Evolutionary conservation across 2,113 vertebrate species (phyloP).

Genomic region (Himantopus leucocephalus): DNA sequence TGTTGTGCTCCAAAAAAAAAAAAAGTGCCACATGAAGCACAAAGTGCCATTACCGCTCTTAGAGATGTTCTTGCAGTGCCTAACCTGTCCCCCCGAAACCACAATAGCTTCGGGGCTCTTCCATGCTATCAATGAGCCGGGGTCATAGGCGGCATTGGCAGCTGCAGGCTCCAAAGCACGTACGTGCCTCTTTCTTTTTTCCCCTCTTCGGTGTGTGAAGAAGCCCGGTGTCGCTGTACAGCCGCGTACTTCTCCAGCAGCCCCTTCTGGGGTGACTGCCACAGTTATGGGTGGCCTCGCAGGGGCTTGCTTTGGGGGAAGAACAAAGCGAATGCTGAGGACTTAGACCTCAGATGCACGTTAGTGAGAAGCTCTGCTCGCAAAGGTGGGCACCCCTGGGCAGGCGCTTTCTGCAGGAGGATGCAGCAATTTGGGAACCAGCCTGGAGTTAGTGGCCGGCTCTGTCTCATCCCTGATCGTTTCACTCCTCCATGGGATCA

Average conservation of each 20-base stretch:
- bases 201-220: background rate
- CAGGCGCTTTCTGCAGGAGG: background rate
- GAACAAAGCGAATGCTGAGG: background rate
- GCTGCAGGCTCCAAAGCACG: accelerated
- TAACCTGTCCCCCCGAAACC: background rate
- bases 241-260: background rate
- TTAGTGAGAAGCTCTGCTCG: background rate
- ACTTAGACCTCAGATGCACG: background rate
- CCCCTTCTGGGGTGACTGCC: background rate
- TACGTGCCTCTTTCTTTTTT: background rate
- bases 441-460: background rate
- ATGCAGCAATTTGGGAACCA: background rate
- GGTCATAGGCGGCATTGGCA: background rate
- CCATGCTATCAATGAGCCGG: accelerated
- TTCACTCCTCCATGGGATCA: background rate
- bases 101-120: accelerated
- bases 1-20: background rate
- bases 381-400: background rate
- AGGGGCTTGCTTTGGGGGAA: background rate
- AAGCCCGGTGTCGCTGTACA: accelerated
- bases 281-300: accelerated
- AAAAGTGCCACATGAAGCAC: background rate
- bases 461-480: background rate
- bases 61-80: background rate
- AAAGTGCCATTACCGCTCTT: background rate